Base-by-base conservation (phyloP, 2,888 invertebrate genomes). In the Leucania comma region DNA sequence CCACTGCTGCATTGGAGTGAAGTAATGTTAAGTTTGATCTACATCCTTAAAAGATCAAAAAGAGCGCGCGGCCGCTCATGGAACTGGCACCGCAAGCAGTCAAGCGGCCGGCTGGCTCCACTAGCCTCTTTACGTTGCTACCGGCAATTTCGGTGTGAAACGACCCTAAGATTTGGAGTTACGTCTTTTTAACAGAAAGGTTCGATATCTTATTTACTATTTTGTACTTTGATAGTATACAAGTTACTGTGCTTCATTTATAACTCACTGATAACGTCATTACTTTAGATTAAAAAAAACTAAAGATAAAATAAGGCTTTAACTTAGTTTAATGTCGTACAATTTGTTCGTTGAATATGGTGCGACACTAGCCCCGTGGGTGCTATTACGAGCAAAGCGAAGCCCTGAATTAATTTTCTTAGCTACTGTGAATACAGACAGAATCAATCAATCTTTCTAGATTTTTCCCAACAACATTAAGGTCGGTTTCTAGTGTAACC, bases 341-440 rank as follows among this genome's bases (percentile, higher is more conserved):
- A 58, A 80, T 83, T 72, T 80, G 71, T 78, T 63, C 22, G 73
- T 69, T 58, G 70, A 75, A 65, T 70, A 64, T 57, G 62, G 64
- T 72, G 60, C 68, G 67, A 50, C 56, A 68, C 35, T 62, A 29
- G 58, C 67, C 70, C 66, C 71, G 24, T 50, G 68, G 72, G 83
- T 48, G 51, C 48, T n/a, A 68, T 82, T 75, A 70, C 71, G 63
- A 50, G 20, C 51, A 38, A 56, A 70, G 68, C 48, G 58, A 51
- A 74, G 56, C 66, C 70, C 73, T 70, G 83, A 85, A 83, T 85
- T 85, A 83, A 83, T 82, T 85, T 74, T 67, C 70, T 69, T 74
- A 76, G 78, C 66, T 83, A 62, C 70, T 65, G 70, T 69, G 71
- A 85, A 75, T 85, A 75, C 74, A 66, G 61, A 60, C 46, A 29